phyloP scores from a whole-genome alignment of 2,888 invertebrate species.

The Zelleria hepariella region DNA sequence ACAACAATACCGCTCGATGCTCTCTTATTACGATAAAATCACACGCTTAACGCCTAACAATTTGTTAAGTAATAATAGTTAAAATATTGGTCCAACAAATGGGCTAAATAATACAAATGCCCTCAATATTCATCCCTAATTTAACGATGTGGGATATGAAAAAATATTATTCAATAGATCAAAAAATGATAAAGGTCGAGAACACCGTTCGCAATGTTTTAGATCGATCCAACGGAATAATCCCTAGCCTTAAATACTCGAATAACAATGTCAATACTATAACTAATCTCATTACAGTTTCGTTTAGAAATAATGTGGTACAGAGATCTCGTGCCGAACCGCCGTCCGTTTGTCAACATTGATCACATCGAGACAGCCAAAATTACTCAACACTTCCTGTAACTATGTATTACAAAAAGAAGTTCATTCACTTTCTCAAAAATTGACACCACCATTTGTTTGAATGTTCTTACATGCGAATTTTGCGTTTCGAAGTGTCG shows the following conservation, averaged over 20 bases:
- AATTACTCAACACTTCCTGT: slow-evolving; percentile 44
- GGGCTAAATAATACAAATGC: slow-evolving; percentile 73
- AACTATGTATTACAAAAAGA: slow-evolving; percentile 37
- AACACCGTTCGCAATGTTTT: slow-evolving; percentile 52
- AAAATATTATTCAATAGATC: slow-evolving; percentile 71
- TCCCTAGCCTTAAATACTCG: slow-evolving; percentile 64
- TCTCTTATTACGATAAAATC: slow-evolving; percentile 71
- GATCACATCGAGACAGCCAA: slow-evolving; percentile 65
- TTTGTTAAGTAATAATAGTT: slow-evolving; percentile 72
- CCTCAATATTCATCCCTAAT: slow-evolving; percentile 72
- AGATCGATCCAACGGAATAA: slow-evolving; percentile 61
- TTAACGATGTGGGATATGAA: slow-evolving; percentile 71
- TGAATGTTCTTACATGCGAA: neutral
- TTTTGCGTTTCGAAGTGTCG: slow-evolving; percentile 42
- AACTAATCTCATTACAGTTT: slow-evolving; percentile 71
- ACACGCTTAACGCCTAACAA: slow-evolving; percentile 73
- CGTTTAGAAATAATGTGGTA: slow-evolving; percentile 60
- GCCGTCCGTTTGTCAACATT: slow-evolving; percentile 41
- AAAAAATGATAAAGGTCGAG: slow-evolving; percentile 70
- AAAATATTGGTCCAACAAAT: slow-evolving; percentile 74
- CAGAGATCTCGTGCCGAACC: slow-evolving; percentile 58
- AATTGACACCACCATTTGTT: slow-evolving; percentile 43
- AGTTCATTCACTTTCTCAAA: slow-evolving; percentile 48
- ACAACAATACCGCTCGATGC: slow-evolving; percentile 71
- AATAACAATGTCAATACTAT: slow-evolving; percentile 72